A percentile compares a stretch with the other conserved stretches of the same genome.
Conservation (phyloP, 1,140 invertebrate species). For the Sarcophaga peregrina region DNA sequence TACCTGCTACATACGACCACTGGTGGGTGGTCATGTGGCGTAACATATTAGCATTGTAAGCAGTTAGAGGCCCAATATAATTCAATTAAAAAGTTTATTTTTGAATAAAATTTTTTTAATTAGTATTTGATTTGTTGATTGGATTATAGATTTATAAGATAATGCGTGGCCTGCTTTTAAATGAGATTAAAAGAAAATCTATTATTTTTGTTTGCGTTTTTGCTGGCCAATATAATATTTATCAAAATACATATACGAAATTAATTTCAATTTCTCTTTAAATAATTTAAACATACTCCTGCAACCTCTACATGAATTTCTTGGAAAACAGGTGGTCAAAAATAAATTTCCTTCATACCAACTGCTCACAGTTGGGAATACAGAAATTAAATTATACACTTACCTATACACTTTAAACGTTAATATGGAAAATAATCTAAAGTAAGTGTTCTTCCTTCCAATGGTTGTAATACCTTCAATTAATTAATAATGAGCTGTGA, state of each 20-base stretch:
- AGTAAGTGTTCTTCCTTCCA: not conserved
- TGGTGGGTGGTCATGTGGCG: not conserved
- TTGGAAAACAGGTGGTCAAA: not conserved
- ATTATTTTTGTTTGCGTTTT: no score
- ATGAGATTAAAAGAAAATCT: no score
- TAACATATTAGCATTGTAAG: not conserved
- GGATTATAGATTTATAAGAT: not conserved
- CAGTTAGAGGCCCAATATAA: not conserved
- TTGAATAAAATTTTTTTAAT: slow-evolving; percentile 3
- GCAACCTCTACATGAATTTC: not conserved
- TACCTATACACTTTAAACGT: not conserved
- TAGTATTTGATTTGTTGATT: slow-evolving; percentile 17
- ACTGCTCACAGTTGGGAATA: not conserved
- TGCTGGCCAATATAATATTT: no score
- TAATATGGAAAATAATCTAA: not conserved
- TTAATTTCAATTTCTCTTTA: no score
- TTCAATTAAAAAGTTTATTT: slow-evolving; percentile 12
- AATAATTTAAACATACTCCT: no score
- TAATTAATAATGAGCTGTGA: slow-evolving; percentile 15
- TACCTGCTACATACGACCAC: not conserved
- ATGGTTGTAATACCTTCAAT: not conserved
- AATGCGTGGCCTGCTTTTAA: no score
- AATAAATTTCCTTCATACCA: not conserved
- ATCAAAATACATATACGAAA: no score
- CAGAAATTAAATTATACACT: not conserved